phyloP scores from a whole-genome alignment of 2,113 vertebrate species.

The Rissa tridactyla region DNA sequence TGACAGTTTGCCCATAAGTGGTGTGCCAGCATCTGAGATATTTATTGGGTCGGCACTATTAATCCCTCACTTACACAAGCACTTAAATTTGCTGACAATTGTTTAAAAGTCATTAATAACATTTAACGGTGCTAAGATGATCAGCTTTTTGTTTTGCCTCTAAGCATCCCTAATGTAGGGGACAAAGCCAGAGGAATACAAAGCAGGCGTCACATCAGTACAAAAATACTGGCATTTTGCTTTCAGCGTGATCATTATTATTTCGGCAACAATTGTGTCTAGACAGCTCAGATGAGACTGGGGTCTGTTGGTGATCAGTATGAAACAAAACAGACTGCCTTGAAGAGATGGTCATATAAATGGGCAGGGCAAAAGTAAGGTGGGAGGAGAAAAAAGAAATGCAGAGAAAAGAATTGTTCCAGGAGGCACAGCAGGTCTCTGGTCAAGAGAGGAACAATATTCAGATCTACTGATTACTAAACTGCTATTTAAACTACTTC shows the following conservation, averaged over 20 bases:
- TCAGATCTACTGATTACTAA: not conserved
- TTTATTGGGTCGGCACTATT: not conserved
- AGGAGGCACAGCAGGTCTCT: not conserved
- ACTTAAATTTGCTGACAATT: not conserved
- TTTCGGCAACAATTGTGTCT: not conserved
- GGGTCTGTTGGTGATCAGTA: not conserved
- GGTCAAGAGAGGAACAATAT: not conserved
- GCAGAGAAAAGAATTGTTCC: not conserved
- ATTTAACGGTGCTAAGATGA: conserved; percentile 37
- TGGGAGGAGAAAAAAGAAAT: not conserved
- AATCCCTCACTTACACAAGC: conserved; percentile 8
- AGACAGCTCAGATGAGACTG: not conserved
- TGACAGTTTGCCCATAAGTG: not conserved
- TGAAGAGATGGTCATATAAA: not conserved
- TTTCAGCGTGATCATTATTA: not conserved
- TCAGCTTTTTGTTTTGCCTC: conserved; percentile 54
- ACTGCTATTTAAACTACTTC: not conserved
- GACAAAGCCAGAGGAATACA: conserved; percentile 45
- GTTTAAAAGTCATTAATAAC: conserved; percentile 7
- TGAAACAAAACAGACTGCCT: not conserved
- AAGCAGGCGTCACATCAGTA: conserved; percentile 9
- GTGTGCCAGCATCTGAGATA: not conserved
- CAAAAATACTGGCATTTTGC: conserved; percentile 47
- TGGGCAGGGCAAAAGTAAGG: not conserved
- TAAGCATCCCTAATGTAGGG: conserved; percentile 13